Base-by-base conservation (phyloP, 1,140 invertebrate genomes). In the Pseudomyrmex pallidus region DNA sequence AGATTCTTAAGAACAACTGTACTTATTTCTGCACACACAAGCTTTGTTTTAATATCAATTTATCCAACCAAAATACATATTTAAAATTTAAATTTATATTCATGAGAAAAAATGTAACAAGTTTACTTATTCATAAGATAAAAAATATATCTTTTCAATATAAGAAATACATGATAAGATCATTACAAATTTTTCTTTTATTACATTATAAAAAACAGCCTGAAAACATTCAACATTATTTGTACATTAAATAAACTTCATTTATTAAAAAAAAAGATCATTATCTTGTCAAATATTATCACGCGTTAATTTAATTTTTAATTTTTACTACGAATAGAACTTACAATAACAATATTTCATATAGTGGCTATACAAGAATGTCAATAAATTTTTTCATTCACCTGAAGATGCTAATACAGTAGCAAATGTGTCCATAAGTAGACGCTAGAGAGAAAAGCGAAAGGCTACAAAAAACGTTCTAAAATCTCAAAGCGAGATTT, bases 1-100 rank as follows among this genome's bases (percentile, higher is more conserved):
- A 72, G 50, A 86, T 62, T 17, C 57, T 84, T 68, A 64, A 78
- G 67, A 72, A 74, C 15, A 35, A 25, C n/a, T 57, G 1, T 59
- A 10, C 25, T 35, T 35, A 35, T 35, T 35, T 35, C 20, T 80
- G 1, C 13, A 17, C 64, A 73, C 56, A 74, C 50, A 35, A 35
- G 35, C 5, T 7, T 7, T 7, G 74, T 68, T 63, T 85, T 57
- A 82, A 85, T 56, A 66, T 56, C 1, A 8, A 35, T 35, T 35
- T 35, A 35, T 35, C 5, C 5, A 35, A 35, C 0, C 4, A 35
- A 35, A 7, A 35, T 35, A 35, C 35, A 35, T 35, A 35, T 35
- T 7, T 35, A 5, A 35, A 35, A 35, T 35, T 35, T 35, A 35
- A 35, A 35, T 35, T 35, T 35, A 35, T 35, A 35, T 35, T 35